Evolutionary conservation across 1,140 invertebrate genomes (phyloP), one percentile per base, ranked within the genome.

Genomic region (Sinonovacula constricta): DNA sequence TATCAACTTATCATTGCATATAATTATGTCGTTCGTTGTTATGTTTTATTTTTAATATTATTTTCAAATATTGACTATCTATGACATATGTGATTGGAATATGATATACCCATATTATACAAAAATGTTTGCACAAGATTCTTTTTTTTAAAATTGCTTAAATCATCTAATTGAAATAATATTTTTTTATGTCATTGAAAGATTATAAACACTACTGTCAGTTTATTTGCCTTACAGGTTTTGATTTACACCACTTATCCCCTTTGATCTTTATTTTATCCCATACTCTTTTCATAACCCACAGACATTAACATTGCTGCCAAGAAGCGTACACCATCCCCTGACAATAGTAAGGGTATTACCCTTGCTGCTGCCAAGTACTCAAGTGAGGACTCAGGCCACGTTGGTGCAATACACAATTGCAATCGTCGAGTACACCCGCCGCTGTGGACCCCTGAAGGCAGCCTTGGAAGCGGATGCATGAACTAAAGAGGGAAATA

Each of bases 401-500:
- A 87, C 84, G 7, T 76, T 91, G 34, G 89, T 91, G 7, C 87
- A 91, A 67, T 91, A 91, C 79, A 90, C 89, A 7, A 90, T 91
- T 26, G 89, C 90, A 36, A 88, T 91, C n/a, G 88, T 91, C 18
- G 91, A 91, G 78, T 91, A 90, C 83, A 86, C 89, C 1, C 78
- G 85, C 31, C 82, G 88, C 7, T 91, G 89, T 84, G 84, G 84
- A 14, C 90, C 89, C 34, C 83, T 91, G 26, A 88, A 88, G 60
- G 77, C 78, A 28, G 65, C 88, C 12, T 75, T 88, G 33, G 88
- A 91, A 63, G n/a, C 83, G 81, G 30, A 81, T 88, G 30, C 85
- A 89, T 79, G 86, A 89, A 57, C 81, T 91, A 15, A 83, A 90
- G 72, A 59, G 88, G 36, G 89, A 91, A 74, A 90, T 91, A 68